A percentile compares a stretch with the other conserved stretches of the same genome.
phyloP scores from a whole-genome alignment of 2,888 invertebrate genomes.

The Lasioglossum oenotherae region DNA sequence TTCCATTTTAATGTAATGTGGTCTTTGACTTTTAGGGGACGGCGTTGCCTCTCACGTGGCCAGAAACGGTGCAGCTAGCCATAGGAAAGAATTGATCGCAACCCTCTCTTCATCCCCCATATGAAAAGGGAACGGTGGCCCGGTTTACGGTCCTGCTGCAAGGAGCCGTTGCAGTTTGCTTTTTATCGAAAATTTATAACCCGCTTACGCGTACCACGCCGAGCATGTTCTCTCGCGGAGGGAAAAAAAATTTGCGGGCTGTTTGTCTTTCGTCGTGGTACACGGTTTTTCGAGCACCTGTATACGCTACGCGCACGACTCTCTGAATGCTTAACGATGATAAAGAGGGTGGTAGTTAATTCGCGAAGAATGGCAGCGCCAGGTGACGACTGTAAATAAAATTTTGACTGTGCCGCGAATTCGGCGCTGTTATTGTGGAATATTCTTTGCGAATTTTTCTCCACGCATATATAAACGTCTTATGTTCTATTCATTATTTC shows the following conservation, averaged over 20 bases:
- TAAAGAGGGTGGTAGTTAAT: background rate
- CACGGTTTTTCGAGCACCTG: background rate
- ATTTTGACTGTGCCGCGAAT: background rate
- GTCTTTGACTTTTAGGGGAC: constrained; percentile 13
- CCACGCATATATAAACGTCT: background rate
- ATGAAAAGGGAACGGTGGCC: background rate
- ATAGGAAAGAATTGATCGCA: constrained; percentile 26
- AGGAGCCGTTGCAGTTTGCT: background rate
- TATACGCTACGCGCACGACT: background rate
- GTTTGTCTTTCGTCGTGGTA: background rate
- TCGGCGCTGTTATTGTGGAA: background rate
- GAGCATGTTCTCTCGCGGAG: background rate
- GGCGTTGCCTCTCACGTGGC: constrained; percentile 10
- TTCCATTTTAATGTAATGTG: background rate
- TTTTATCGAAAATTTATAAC: constrained; percentile 20
- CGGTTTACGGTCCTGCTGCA: constrained; percentile 32
- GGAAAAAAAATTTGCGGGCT: constrained; percentile 14
- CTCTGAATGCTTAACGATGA: constrained; percentile 9
- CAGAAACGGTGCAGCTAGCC: background rate
- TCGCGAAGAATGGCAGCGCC: background rate
- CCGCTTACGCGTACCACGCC: constrained; percentile 9
- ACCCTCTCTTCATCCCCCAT: background rate
- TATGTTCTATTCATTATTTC: background rate
- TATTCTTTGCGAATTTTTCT: background rate
- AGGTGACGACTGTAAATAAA: background rate